phyloP scores from a whole-genome alignment of 2,888 invertebrate species.

The Meliscaeva auricollis region DNA sequence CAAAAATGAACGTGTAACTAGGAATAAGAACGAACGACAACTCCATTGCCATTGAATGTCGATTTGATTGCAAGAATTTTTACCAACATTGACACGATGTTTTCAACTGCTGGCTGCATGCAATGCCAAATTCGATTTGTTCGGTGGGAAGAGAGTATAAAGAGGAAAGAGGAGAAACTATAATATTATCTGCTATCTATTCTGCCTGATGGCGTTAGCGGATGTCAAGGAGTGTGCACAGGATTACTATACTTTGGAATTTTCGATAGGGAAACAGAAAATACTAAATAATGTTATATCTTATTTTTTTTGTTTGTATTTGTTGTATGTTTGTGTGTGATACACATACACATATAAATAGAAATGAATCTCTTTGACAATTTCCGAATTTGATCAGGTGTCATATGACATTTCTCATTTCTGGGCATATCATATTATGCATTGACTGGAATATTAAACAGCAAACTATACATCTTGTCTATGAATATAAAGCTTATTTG shows the following conservation, averaged over 20 bases:
- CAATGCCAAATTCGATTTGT: conserved; percentile 59
- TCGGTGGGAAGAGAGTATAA: neutral
- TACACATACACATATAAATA: neutral
- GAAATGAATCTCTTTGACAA: conserved; percentile 54
- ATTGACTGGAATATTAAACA: conserved; percentile 23
- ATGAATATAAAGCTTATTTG: neutral
- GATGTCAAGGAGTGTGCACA: conserved; percentile 1
- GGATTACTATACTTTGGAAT: neutral
- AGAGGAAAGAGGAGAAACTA: neutral
- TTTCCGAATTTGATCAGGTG: conserved; percentile 56
- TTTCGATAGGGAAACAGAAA: conserved; percentile 22
- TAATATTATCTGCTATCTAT: neutral
- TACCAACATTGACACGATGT: conserved; percentile 66
- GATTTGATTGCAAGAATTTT: conserved; percentile 62
- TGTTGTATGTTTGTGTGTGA: neutral
- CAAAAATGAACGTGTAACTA: conserved; percentile 33
- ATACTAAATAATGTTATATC: conserved; percentile 55
- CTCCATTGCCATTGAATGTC: conserved; percentile 58
- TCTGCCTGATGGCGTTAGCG: neutral
- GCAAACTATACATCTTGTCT: neutral
- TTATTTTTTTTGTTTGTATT: no score
- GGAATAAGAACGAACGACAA: conserved; percentile 30
- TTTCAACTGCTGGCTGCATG: conserved; percentile 52
- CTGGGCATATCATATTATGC: conserved; percentile 1
- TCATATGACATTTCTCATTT: conserved; percentile 29